These are phyloP conservation scores for Hecatera dysodea DNA, from an alignment of 2,888 invertebrate species.

Conservation along the genomic window DNA sequence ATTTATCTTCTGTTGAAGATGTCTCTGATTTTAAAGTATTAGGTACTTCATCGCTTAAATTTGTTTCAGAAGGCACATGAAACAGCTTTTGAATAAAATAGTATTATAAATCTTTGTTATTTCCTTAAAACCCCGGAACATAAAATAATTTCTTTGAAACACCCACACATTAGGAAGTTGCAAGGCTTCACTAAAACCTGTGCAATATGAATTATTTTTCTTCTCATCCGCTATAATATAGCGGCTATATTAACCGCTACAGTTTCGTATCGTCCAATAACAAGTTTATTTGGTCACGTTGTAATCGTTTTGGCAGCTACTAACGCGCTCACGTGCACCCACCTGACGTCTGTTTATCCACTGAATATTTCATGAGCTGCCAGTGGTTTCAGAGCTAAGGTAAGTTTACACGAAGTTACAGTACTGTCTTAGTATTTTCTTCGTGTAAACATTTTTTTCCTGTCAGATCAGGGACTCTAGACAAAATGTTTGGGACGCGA, in stretches of 20 bases:
- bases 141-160: neutral
- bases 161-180: neutral
- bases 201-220: conserved; percentile 6
- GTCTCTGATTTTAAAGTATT: neutral
- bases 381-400: conserved; percentile 43
- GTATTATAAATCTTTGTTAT: neutral
- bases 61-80: neutral
- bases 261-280: conserved; percentile 28
- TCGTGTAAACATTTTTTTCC: neutral
- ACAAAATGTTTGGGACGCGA: too few relatives aligned
- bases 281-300: conserved; percentile 53
- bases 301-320: conserved; percentile 52
- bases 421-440: neutral
- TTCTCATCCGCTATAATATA: neutral
- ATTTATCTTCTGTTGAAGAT: neutral
- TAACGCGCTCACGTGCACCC: conserved; percentile 45
- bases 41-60: neutral
- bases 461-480: neutral
- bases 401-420: neutral
- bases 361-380: conserved; percentile 72
- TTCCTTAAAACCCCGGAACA: neutral
- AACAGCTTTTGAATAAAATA: neutral
- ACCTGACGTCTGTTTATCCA: conserved; percentile 64
- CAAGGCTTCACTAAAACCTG: neutral
- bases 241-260: neutral